Base-by-base conservation (phyloP, 2,797 vertebrate genomes). In the Thamnophis elegans region DNA sequence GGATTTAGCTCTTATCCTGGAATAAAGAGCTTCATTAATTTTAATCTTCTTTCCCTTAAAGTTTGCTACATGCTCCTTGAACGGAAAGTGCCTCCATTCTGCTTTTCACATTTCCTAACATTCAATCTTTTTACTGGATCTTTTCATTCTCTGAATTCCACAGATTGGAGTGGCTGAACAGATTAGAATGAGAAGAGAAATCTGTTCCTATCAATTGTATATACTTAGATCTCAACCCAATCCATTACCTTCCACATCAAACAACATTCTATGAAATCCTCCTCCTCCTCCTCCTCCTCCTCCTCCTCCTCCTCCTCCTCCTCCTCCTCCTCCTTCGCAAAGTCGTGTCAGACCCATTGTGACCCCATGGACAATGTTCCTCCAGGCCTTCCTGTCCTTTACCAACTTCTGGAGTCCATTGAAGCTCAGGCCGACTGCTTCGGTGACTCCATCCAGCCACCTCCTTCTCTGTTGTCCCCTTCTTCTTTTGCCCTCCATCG, bases 1-100 rank as follows among this genome's bases (percentile, higher is more conserved):
- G 28, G 89, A 36, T 28, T 92, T 92, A 62, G 53, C 86, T 92
- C 22, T 25, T 85, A 59, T 32, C 62, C 3, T 10, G 92, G 93
- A 94, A 91, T 94, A 85, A 93, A 86, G 91, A 53, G 65, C 25
- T 32, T 93, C 6, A 93, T 89, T 93, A 93, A 12, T 90, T 93
- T 42, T 73, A 18, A 28, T 78, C 92, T 73, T 62, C 42, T 47
- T 60, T 89, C 65, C 82, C 2, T 68, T 59, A 7, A 18, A 22
- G 53, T 87, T 68, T 90, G 36, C 32, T 68, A 20, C 26, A 26
- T 56, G 59, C 11, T 18, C 26, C 42, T 56, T 65, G 53, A n/a
- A 94, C 93, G 32, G 8, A 78, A 78, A 78, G 73, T 11, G 8
- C 4, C 8, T 11, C 73, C 73, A 22, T 78, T 78, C 36, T 11